These are phyloP conservation scores for Pachliopta kotzebuea DNA, from an alignment of 2,888 invertebrate species.

Conservation along the genomic window DNA sequence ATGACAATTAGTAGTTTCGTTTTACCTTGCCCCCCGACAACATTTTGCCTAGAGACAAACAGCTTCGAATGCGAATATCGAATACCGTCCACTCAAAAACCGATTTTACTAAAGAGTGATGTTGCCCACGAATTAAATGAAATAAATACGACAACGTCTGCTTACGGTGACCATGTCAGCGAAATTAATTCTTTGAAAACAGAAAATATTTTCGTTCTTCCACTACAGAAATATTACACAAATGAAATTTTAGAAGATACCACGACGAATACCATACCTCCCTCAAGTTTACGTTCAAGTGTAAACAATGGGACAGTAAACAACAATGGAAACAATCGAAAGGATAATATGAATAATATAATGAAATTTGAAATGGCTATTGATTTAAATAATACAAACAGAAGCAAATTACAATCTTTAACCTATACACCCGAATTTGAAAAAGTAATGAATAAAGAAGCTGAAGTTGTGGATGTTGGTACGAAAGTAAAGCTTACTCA, in stretches of 20 bases:
- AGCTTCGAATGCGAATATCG: constrained; percentile 65
- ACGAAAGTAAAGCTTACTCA: not conserved
- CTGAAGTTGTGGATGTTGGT: not conserved
- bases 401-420: not conserved
- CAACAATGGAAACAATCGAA: not conserved
- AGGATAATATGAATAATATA: not conserved
- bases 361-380: not conserved
- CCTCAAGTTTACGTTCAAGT: not conserved
- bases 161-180: constrained; percentile 1
- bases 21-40: constrained; percentile 61
- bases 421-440: not conserved
- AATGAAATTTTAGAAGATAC: constrained; percentile 4
- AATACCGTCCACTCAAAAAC: constrained; percentile 36
- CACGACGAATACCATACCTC: not conserved
- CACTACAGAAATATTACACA: constrained; percentile 12
- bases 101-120: constrained; percentile 26
- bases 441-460: not conserved
- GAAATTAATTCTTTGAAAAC: not conserved
- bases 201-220: not conserved
- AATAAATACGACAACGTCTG: not conserved
- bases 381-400: constrained; percentile 4
- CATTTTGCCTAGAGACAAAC: constrained; percentile 55
- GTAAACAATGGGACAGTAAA: not conserved
- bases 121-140: constrained; percentile 4
- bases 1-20: constrained; percentile 62